Evolutionary conservation across 2,888 invertebrate species (phyloP).

Genomic region (Xylota sylvarum): DNA sequence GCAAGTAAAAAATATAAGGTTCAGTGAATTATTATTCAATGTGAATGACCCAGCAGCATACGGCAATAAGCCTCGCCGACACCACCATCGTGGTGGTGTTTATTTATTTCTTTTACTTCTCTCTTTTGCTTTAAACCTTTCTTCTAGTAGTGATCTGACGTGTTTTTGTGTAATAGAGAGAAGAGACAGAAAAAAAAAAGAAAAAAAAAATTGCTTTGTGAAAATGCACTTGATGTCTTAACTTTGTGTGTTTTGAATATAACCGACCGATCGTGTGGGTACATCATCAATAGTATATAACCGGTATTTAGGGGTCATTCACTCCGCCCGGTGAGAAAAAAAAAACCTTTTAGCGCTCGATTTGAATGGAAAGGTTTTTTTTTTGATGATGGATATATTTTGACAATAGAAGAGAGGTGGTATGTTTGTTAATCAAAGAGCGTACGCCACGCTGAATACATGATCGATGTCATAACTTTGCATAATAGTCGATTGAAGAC

Average conservation of each 20-base stretch:
- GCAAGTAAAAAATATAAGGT: constrained; percentile 43
- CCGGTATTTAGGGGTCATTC: constrained; percentile 62
- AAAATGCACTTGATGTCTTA: constrained; percentile 66
- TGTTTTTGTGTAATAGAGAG: constrained; percentile 14
- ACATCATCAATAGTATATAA: constrained; percentile 29
- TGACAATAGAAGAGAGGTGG: constrained; percentile 13
- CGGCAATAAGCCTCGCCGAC: background rate
- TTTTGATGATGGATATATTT: constrained; percentile 9
- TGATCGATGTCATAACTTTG: constrained; percentile 41
- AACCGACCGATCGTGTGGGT: constrained; percentile 49
- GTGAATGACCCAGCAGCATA: constrained; percentile 60
- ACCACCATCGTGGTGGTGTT: background rate
- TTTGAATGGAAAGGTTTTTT: constrained; percentile 13
- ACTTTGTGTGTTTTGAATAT: constrained; percentile 57
- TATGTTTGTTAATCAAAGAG: constrained; percentile 19
- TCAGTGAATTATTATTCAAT: constrained; percentile 50
- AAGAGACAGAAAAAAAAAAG: background rate
- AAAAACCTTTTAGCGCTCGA: constrained; percentile 31
- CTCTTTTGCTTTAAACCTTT: constrained; percentile 50
- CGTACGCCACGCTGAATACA: constrained; percentile 9
- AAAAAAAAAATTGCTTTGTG: constrained; percentile 22
- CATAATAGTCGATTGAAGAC: constrained; percentile 23
- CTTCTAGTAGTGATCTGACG: constrained; percentile 13
- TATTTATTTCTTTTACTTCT: constrained; percentile 3
- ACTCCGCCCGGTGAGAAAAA: constrained; percentile 15